Conservation (phyloP, 2,797 vertebrate species). For the Pangasius mekongensis region DNA sequence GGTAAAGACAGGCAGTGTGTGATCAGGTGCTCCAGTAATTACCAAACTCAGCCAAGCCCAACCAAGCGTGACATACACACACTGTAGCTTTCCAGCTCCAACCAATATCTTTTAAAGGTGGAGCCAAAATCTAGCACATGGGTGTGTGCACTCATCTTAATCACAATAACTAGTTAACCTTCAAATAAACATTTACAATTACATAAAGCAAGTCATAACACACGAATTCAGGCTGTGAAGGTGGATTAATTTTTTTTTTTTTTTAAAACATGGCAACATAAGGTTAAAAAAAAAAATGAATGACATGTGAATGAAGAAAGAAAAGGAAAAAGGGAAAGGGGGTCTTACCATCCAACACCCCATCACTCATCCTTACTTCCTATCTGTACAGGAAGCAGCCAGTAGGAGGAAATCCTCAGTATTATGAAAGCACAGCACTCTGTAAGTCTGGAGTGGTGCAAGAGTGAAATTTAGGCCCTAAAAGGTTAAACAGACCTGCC, state of each 20-base stretch:
- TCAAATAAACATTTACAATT: neutral
- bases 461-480: slow-evolving; percentile 45
- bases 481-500: slow-evolving; percentile 68
- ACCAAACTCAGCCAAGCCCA: slow-evolving; percentile 73
- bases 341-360: slow-evolving; percentile 49
- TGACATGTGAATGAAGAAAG: neutral
- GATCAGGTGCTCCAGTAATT: slow-evolving; percentile 79
- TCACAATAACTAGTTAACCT: neutral
- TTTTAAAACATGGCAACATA: neutral
- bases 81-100: slow-evolving; percentile 72
- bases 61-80: slow-evolving; percentile 75
- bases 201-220: neutral
- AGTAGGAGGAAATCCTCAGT: slow-evolving; percentile 76
- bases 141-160: slow-evolving; percentile 47
- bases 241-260: neutral
- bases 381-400: slow-evolving; percentile 75
- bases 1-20: slow-evolving; percentile 54
- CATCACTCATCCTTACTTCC: slow-evolving; percentile 72
- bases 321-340: slow-evolving; percentile 38
- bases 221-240: neutral
- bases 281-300: neutral
- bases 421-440: slow-evolving; percentile 66
- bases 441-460: slow-evolving; percentile 50
- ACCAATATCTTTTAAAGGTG: slow-evolving; percentile 54
- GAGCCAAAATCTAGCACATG: slow-evolving; percentile 58